These are phyloP conservation scores for Acanthosepion lycidas DNA, from an alignment of 2,888 invertebrate genomes.

Conservation along the genomic window DNA sequence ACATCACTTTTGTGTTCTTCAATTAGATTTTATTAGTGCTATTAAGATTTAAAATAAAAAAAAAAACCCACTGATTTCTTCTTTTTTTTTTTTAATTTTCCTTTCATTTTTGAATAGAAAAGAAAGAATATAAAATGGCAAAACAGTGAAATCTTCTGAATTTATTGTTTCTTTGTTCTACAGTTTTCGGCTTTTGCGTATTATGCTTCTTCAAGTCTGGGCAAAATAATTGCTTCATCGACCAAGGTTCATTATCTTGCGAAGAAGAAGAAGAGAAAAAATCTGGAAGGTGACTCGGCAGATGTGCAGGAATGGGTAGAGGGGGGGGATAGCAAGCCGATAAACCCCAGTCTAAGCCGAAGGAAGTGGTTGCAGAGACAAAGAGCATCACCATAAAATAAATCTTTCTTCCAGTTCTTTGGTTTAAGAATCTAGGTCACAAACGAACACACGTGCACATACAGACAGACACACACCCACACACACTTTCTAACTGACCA, in stretches of 20 bases:
- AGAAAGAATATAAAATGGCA: background rate
- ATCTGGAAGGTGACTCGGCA: background rate
- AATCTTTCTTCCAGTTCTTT: background rate
- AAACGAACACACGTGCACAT: background rate
- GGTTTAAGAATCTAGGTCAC: conserved; percentile 18
- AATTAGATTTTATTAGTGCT: no score
- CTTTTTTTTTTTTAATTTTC: no score
- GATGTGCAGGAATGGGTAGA: background rate
- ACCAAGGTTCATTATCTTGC: conserved; percentile 6
- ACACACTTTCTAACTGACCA: background rate
- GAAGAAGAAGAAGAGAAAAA: background rate
- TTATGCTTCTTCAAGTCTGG: background rate
- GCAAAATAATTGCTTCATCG: conserved; percentile 24
- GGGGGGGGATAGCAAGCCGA: background rate
- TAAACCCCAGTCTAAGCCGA: background rate
- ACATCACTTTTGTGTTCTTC: no score
- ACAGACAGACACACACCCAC: background rate
- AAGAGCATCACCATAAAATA: no score
- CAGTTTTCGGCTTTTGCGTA: background rate
- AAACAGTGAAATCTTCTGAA: background rate
- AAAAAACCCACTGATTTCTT: no score
- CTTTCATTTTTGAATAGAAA: background rate
- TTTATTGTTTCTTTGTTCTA: background rate
- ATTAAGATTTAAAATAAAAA: no score
- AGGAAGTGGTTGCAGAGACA: no score